These are phyloP conservation scores for Clarias laeviceps DNA, from an alignment of 2,797 vertebrate species.

Conservation along the genomic window DNA sequence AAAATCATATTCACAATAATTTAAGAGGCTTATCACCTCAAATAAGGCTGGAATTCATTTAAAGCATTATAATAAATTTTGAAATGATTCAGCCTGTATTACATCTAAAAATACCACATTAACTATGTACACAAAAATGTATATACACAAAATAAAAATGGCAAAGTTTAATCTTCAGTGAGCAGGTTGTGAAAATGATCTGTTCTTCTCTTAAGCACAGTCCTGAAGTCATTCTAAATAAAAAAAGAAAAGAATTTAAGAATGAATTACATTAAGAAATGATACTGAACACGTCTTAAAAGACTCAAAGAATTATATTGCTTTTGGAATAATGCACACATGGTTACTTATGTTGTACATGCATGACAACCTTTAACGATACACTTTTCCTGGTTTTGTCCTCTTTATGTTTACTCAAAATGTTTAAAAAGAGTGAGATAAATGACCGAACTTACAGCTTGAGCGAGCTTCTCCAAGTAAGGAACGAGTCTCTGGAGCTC, in stretches of 20 bases:
- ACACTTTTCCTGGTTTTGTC: not conserved
- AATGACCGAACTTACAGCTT: slow-evolving; percentile 64
- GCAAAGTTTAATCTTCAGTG: slow-evolving; percentile 66
- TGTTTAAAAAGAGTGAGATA: not conserved
- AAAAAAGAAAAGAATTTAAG: slow-evolving; percentile 35
- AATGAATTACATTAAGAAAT: not conserved
- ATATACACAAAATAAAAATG: not conserved
- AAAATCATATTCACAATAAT: slow-evolving; percentile 18
- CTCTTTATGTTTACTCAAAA: too few relatives aligned
- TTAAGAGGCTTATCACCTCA: not conserved
- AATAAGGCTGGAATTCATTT: not conserved
- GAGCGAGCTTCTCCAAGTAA: slow-evolving; percentile 73
- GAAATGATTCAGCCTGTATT: not conserved
- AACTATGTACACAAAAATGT: not conserved
- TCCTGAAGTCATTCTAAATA: slow-evolving; percentile 77
- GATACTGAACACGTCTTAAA: not conserved
- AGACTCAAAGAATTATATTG: not conserved
- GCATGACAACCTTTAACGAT: not conserved
- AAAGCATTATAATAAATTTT: not conserved
- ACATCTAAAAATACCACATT: not conserved
- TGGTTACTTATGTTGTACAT: not conserved
- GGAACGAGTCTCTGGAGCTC: slow-evolving; percentile 78
- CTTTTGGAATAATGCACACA: not conserved
- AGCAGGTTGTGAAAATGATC: slow-evolving; percentile 72
- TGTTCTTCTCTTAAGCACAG: slow-evolving; percentile 73